Base-by-base conservation (phyloP, 2,888 invertebrate genomes). In the Eudasyphora cyanicolor region DNA sequence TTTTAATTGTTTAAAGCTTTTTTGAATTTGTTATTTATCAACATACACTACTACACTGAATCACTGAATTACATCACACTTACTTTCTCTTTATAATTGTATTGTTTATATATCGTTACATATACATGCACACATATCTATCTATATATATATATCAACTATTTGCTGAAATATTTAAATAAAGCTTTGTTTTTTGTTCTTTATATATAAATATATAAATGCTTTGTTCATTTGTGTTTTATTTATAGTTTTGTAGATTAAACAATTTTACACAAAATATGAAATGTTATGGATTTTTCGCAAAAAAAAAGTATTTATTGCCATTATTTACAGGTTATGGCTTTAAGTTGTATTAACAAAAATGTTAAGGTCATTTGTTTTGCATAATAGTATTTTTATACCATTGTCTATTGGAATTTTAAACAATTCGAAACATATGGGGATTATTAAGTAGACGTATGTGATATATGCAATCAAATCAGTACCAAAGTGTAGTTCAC, bases 151-250 rank as follows among this genome's bases (percentile, higher is more conserved):
- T 82, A 82, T 69, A 35, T 74, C 17, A 38, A 27, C 27, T 82
- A 51, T 64, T 70, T 80, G 79, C 77, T 82, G 78, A 81, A 84
- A 82, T 84, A 86, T 84, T 84, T 80, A 81, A 87, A 90, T 90
- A 90, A 90, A 90, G 88, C 87, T 89, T 87, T 90, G 91, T 89
- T 90, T 85, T 88, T 87, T 89, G 90, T 90, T 90, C 81, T 86
- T 77, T 86, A 87, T 85, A 76, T 86, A 87, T 87, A 87, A 45
- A 19, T 82, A 82, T 83, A 42, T 24, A 24, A 2, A 32, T 10
- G 1, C 19, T 70, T 49, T 70, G 10, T 42, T 42, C 45, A 35
- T 64, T 81, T 62, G 17, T 17, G 19, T 42, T 81, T 67, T 79
- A 14, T 51, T 80, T 79, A 32, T 71, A 45, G 7, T 38, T 81